Percentiles rank a stretch among this genome's conserved stretches.
Evolutionary conservation across 2,113 vertebrate species (phyloP).

Genomic region (Antechinus stuartii): DNA sequence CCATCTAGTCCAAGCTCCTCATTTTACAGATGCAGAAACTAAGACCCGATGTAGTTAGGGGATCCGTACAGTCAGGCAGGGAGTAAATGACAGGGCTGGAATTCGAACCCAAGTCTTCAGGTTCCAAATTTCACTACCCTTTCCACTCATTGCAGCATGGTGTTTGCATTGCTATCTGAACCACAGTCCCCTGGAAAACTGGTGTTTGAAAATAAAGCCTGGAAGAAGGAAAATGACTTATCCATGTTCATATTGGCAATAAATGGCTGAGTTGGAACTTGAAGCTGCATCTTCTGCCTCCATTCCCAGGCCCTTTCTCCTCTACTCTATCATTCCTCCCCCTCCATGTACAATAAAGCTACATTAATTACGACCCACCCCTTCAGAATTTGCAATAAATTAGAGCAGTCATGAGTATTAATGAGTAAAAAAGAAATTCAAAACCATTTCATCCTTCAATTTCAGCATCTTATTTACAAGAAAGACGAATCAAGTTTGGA

Average conservation of each 20-base stretch:
- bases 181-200: too few relatives aligned
- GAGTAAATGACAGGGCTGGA: neutral
- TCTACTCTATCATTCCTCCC: neutral
- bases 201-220: too few relatives aligned
- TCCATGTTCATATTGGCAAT: neutral
- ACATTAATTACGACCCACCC: slow-evolving; percentile 11
- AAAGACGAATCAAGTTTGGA: slow-evolving; percentile 51
- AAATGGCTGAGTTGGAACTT: neutral
- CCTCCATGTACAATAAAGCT: neutral
- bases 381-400: slow-evolving; percentile 34
- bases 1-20: neutral
- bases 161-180: neutral
- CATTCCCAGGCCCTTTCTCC: neutral
- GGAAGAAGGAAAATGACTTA: neutral
- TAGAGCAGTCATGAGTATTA: slow-evolving; percentile 23
- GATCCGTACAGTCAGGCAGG: neutral
- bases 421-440: slow-evolving; percentile 30
- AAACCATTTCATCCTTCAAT: slow-evolving; percentile 52
- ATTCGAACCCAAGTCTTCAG: neutral
- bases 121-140: neutral
- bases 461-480: slow-evolving; percentile 27
- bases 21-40: neutral
- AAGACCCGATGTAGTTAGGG: neutral
- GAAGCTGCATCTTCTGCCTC: neutral
- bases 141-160: neutral